Conservation (phyloP, 1,140 invertebrate genomes). For the Drosophila subobscura region DNA sequence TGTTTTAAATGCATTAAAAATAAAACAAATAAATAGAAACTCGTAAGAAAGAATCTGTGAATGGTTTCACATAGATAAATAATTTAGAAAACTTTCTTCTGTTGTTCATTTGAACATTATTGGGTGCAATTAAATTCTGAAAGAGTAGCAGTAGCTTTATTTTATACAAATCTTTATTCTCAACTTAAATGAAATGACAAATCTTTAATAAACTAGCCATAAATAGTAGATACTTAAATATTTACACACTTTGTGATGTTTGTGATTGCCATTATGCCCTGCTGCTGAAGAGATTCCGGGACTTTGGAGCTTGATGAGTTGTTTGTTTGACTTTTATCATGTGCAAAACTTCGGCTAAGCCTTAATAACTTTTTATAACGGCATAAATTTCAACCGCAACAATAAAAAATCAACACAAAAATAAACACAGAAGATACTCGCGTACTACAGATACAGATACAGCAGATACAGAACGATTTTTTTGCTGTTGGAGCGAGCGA, state of each 20-base stretch:
- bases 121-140: no score
- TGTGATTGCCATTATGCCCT: conserved; percentile 25
- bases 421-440: conserved; percentile 25
- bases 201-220: conserved; percentile 3
- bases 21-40: rapidly evolving
- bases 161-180: no score
- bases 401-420: conserved; percentile 52
- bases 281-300: conserved; percentile 16
- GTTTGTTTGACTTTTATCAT: conserved; percentile 58
- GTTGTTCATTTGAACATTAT: no score
- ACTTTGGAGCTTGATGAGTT: conserved; percentile 33
- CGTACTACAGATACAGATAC: conserved; percentile 4
- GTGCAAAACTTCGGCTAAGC: conserved; percentile 51
- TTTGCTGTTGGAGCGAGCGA: conserved; percentile 13
- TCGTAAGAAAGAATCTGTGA: neutral
- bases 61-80: no score
- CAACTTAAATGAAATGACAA: neutral
- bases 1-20: neutral
- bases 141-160: neutral
- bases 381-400: conserved; percentile 56
- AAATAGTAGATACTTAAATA: conserved; percentile 2
- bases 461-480: conserved; percentile 19
- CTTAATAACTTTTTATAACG: conserved; percentile 76
- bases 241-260: conserved; percentile 17
- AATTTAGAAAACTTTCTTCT: no score